These are phyloP conservation scores for Lipophrys pholis DNA, from an alignment of 2,113 vertebrate species.

Conservation along the genomic window DNA sequence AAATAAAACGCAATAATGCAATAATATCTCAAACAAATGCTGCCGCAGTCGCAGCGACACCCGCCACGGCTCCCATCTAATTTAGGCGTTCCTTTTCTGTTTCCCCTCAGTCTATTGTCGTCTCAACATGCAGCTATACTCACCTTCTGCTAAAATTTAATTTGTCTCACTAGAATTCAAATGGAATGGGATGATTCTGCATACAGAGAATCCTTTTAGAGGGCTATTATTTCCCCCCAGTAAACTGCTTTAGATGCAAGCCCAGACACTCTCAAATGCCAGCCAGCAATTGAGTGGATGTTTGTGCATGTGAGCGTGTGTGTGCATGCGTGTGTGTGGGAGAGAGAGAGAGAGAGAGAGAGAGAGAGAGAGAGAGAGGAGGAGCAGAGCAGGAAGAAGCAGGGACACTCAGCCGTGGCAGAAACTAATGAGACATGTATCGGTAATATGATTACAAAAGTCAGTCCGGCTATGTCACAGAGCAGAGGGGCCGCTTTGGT, in stretches of 20 bases:
- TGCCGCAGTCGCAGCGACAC: background rate
- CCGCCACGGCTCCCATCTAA: slow-evolving; percentile 10
- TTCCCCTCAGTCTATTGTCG: slow-evolving; percentile 52
- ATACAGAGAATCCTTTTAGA: slow-evolving; percentile 78
- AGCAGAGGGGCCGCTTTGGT: slow-evolving; percentile 31
- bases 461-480: slow-evolving; percentile 58
- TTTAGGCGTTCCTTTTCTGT: slow-evolving; percentile 20
- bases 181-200: slow-evolving; percentile 72
- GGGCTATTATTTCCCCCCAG: slow-evolving; percentile 74
- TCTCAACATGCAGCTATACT: slow-evolving; percentile 52
- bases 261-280: slow-evolving; percentile 72
- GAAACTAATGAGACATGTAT: slow-evolving; percentile 79
- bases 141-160: slow-evolving; percentile 71
- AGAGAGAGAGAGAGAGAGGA: slow-evolving; percentile 5
- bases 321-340: slow-evolving; percentile 14
- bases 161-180: slow-evolving; percentile 79
- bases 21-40: slow-evolving; percentile 27
- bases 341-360: slow-evolving; percentile 14
- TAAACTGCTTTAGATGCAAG: slow-evolving; percentile 82
- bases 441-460: slow-evolving; percentile 80
- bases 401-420: slow-evolving; percentile 76
- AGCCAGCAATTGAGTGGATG: slow-evolving; percentile 72
- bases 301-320: slow-evolving; percentile 35
- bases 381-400: slow-evolving; percentile 48
- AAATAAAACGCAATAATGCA: background rate